phyloP scores from a whole-genome alignment of 2,888 invertebrate species.

The Coecobrya sp. region DNA sequence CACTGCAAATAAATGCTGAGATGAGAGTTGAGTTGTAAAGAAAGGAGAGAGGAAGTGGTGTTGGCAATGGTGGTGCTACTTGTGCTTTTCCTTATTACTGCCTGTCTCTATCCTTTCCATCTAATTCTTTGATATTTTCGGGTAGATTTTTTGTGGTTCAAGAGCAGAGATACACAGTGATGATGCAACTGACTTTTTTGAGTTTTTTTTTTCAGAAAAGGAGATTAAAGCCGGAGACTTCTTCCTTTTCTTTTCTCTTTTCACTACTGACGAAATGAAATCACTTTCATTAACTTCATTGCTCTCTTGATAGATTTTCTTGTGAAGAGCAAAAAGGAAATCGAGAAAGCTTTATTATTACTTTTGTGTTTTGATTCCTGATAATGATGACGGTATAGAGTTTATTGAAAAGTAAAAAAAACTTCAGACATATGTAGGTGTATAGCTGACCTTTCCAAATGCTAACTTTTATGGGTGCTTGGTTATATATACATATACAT shows the following conservation, averaged over 20 bases:
- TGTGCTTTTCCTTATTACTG: neutral
- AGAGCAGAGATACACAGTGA: neutral
- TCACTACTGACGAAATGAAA: constrained; percentile 43
- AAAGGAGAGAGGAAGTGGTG: no score
- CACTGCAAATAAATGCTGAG: no score
- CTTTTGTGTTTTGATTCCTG: no score
- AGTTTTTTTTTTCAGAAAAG: neutral
- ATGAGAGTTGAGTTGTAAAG: no score
- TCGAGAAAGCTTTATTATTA: no score
- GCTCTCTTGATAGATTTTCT: neutral
- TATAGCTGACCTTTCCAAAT: neutral
- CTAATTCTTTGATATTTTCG: neutral
- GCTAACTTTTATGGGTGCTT: neutral
- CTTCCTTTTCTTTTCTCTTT: neutral
- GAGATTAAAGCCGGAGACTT: neutral
- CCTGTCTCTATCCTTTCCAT: neutral
- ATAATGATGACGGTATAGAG: no score
- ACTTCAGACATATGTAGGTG: no score
- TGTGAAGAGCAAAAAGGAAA: no score
- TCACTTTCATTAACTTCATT: constrained; percentile 61
- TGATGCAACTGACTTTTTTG: neutral
- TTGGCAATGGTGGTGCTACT: no score
- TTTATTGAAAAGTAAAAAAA: no score
- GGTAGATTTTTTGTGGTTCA: no score
- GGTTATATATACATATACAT: neutral